phyloP scores from a whole-genome alignment of 53 echinoderm and acorn worm species.

The Holothuria leucospilota region DNA sequence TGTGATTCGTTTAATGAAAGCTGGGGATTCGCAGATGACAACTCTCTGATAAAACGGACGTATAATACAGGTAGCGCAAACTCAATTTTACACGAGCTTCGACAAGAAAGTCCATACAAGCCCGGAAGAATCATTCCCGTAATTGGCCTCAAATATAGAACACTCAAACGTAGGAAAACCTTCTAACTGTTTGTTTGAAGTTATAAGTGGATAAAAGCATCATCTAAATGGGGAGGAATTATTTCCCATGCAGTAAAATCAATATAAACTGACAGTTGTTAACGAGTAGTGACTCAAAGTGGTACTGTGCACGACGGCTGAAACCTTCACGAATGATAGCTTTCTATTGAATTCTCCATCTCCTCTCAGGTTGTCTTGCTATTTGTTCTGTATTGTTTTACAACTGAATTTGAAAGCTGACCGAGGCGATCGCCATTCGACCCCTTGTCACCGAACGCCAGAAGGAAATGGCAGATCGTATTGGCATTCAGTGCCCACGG shows the following conservation, averaged over 20 bases:
- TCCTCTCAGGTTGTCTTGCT: conserved; percentile 2
- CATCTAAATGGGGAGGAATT: conserved; percentile 48
- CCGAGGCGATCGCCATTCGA: conserved; percentile 45
- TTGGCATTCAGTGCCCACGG: conserved; percentile 38
- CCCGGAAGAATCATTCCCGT: conserved; percentile 47
- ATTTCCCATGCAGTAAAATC: conserved; percentile 47
- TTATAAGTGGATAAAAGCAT: conserved; percentile 50
- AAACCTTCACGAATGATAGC: conserved; percentile 29
- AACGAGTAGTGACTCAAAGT: conserved; percentile 43
- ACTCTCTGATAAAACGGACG: too few species aligned
- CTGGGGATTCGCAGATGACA: too few species aligned
- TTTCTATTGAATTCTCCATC: conserved; percentile 37
- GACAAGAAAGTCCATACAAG: conserved; percentile 15
- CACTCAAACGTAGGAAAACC: conserved; percentile 40
- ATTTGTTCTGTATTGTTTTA: conserved; percentile 49
- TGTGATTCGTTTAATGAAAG: too few species aligned
- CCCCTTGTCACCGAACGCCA: conserved; percentile 29
- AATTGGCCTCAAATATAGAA: conserved; percentile 50
- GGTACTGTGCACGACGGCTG: conserved; percentile 15
- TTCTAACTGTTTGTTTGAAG: conserved; percentile 48
- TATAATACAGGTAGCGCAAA: too few species aligned
- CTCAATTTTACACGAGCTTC: too few species aligned
- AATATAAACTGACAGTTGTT: conserved; percentile 46
- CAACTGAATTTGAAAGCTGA: conserved; percentile 44
- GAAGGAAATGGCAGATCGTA: conserved; percentile 30